phyloP scores from a whole-genome alignment of 30 jellyfish, hydroid and myxozoan genomes.

The Aurelia sp. region DNA sequence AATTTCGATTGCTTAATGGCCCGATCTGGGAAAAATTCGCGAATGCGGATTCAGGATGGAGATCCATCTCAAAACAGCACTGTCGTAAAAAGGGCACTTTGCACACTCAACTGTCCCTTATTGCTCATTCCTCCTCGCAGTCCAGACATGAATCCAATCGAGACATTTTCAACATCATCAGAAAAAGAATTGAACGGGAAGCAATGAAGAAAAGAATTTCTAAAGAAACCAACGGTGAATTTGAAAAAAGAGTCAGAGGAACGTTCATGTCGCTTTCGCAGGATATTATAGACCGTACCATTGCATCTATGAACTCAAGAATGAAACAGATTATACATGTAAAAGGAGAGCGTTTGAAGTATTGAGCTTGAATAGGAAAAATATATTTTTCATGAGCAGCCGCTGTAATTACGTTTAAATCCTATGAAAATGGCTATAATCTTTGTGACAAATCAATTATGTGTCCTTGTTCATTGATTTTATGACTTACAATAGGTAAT shows the following conservation, averaged over 20 bases:
- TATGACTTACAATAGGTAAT: too few species aligned
- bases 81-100: slow-evolving; percentile 7
- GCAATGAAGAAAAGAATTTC: slow-evolving; percentile 7
- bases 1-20: too few species aligned
- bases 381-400: too few species aligned
- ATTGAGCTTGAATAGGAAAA: neutral
- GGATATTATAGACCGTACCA: slow-evolving; percentile 5
- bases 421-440: neutral
- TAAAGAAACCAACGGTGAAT: slow-evolving; percentile 10
- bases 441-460: neutral
- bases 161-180: slow-evolving; percentile 10
- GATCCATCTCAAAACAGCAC: slow-evolving; percentile 39
- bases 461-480: neutral
- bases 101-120: slow-evolving; percentile 17
- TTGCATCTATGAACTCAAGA: slow-evolving; percentile 30
- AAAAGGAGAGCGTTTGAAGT: slow-evolving; percentile 12
- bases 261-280: slow-evolving; percentile 3
- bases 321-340: slow-evolving; percentile 20
- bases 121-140: slow-evolving; percentile 40
- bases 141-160: slow-evolving; percentile 37
- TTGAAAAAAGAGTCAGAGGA: slow-evolving; percentile 10
- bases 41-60: slow-evolving; percentile 43
- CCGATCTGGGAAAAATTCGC: too few species aligned
- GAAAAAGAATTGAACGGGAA: slow-evolving; percentile 7
- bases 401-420: neutral